Evolutionary conservation across 64 coral and sea anemone genomes (phyloP).

Genomic region (Dendronephthya gigantea): DNA sequence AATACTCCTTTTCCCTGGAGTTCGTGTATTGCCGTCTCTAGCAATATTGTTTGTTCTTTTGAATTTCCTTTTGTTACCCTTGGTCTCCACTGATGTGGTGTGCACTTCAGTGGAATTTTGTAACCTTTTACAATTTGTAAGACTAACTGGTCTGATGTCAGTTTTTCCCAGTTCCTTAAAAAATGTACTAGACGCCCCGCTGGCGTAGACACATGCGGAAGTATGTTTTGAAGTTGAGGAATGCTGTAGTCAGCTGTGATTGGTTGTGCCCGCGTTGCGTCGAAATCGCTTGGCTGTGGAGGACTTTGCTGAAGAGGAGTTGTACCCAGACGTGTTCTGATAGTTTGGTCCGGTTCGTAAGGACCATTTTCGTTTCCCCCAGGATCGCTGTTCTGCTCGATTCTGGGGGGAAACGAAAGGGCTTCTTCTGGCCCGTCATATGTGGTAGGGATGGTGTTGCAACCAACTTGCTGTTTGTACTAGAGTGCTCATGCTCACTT

Average conservation of each 20-base stretch:
- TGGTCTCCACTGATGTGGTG: background rate
- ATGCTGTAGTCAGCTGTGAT: background rate
- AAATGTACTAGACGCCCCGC: too few species aligned
- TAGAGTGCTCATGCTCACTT: conserved; percentile 33
- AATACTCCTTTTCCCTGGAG: too few species aligned
- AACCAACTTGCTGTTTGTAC: background rate
- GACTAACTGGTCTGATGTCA: background rate
- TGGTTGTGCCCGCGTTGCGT: background rate
- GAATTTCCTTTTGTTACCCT: too few species aligned
- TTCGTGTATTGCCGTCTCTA: too few species aligned
- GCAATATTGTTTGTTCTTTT: too few species aligned
- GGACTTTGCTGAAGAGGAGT: too few species aligned
- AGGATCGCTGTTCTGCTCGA: too few species aligned
- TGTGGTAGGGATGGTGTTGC: background rate
- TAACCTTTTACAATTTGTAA: background rate
- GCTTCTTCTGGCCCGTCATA: background rate
- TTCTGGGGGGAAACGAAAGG: background rate
- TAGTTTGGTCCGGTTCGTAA: background rate
- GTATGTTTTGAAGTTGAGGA: background rate
- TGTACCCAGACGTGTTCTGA: background rate
- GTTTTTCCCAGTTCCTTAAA: background rate
- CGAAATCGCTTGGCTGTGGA: too few species aligned
- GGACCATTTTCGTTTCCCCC: background rate
- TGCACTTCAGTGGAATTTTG: background rate
- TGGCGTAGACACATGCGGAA: too few species aligned